Conservation (phyloP, 2,797 vertebrate genomes). For the Mycteria americana region DNA sequence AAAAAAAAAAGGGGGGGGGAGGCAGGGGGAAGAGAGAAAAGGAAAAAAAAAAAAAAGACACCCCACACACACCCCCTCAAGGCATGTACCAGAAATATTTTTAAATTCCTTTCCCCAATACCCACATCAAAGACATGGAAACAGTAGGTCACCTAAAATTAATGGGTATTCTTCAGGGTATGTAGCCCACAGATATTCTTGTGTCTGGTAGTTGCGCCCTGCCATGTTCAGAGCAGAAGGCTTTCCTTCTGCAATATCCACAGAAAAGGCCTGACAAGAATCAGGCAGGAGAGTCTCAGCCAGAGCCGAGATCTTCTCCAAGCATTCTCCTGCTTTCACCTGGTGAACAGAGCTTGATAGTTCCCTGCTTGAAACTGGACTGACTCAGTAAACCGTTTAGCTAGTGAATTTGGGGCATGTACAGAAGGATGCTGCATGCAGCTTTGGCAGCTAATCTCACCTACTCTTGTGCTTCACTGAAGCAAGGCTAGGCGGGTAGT, state of each 20-base stretch:
- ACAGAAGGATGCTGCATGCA: neutral
- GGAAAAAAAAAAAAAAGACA: neutral
- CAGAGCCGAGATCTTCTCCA: neutral
- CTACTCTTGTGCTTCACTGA: neutral
- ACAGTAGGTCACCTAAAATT: neutral
- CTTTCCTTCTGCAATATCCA: neutral
- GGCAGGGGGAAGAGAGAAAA: neutral
- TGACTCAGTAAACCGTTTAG: neutral
- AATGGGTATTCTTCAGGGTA: neutral
- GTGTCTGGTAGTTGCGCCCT: neutral
- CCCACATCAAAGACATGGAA: neutral
- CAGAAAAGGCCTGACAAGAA: neutral
- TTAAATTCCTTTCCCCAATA: neutral
- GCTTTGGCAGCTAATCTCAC: neutral
- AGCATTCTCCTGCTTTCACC: neutral
- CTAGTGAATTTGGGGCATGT: neutral
- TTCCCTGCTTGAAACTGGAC: neutral
- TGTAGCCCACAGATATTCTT: neutral
- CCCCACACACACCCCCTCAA: neutral
- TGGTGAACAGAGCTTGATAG: neutral
- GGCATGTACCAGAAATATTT: neutral
- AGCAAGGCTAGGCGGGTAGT: neutral
- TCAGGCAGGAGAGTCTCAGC: neutral
- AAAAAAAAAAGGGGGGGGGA: fast-evolving
- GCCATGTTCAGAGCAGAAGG: neutral